Evolutionary conservation across 2,113 vertebrate genomes (phyloP), one percentile per base, ranked within the genome.

Genomic region (Mastomys natalensis): DNA sequence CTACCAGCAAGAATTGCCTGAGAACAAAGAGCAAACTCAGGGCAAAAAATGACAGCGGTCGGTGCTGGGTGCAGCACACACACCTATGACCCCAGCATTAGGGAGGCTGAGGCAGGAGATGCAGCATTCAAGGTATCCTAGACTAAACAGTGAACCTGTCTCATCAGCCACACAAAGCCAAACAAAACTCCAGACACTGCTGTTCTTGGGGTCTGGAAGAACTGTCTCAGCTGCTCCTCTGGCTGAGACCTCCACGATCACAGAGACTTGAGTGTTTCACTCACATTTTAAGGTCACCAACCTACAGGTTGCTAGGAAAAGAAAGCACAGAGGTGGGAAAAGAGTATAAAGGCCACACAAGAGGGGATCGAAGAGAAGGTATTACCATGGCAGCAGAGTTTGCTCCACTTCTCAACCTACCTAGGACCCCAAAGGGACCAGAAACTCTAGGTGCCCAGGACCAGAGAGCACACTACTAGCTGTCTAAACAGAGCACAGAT

Each of bases 331-430:
- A 53, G 12, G 15, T 8, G 26, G 24, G 64, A 53, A 80, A 76
- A 93, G 48, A n/a, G 10, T 24, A 21, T 22, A 45, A 37, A 70
- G 40, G 55, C 8, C 84, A 70, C 3, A 6, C 11, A 40, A 40
- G 29, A n/a, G 45, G 15, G 8, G 48, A 24, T 11, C 22, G 21
- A 60, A 81, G 55, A 29, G 48, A 81, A 12, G 22, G 17, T 13
- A 6, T 0, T 0, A 3, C 19, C 9, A 17, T 24, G 34, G 17
- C 15, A 11, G 15, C 7, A 0, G 31, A 62, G 43, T 17, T 17
- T n/a, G 43, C 5, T 31, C 15, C 29, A 7, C 40, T 84, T 85
- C 26, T 34, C 84, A 68, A 86, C 34, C 12, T 70, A 34, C 34
- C 94, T 86, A 17, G 55, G n/a, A 19, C 60, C n/a, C 64, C 62